phyloP scores from a whole-genome alignment of 2,113 vertebrate species.

The Rhinolophus sinicus region DNA sequence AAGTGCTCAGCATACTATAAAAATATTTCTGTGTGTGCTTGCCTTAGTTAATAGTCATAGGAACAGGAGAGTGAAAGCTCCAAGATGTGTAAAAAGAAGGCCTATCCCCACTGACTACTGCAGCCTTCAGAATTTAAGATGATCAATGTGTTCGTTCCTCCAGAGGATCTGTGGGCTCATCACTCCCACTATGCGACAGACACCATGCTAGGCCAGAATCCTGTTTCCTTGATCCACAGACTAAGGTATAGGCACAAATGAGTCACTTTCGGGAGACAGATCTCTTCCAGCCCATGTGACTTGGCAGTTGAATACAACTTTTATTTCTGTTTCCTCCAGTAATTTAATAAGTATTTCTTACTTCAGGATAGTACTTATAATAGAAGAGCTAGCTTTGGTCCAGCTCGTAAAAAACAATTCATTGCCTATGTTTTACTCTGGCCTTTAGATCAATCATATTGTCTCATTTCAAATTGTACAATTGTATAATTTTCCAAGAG shows the following conservation, averaged over 20 bases:
- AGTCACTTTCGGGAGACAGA: not conserved
- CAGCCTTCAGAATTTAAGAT: not conserved
- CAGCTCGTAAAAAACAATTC: constrained; percentile 20
- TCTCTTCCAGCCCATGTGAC: not conserved
- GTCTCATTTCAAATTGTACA: constrained; percentile 50
- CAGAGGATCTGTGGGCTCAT: not conserved
- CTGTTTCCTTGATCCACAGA: not conserved
- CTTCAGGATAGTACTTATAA: not conserved
- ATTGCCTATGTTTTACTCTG: constrained; percentile 10
- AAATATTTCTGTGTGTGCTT: not conserved
- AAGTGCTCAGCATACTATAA: not conserved
- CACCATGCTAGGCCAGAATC: not conserved
- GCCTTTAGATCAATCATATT: constrained; percentile 3
- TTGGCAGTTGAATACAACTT: not conserved
- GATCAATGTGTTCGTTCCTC: not conserved
- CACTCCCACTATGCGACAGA: not conserved
- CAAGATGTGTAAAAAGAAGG: not conserved
- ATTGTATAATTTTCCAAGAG: constrained; percentile 51
- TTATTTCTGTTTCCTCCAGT: not conserved
- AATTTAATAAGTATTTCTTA: constrained; percentile 39
- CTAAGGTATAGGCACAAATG: not conserved
- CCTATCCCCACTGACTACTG: not conserved
- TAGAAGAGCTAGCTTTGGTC: not conserved
- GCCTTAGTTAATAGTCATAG: not conserved
- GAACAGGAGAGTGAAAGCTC: not conserved